phyloP scores from a whole-genome alignment of 2,888 invertebrate genomes.

The Cylloceria caligata region DNA sequence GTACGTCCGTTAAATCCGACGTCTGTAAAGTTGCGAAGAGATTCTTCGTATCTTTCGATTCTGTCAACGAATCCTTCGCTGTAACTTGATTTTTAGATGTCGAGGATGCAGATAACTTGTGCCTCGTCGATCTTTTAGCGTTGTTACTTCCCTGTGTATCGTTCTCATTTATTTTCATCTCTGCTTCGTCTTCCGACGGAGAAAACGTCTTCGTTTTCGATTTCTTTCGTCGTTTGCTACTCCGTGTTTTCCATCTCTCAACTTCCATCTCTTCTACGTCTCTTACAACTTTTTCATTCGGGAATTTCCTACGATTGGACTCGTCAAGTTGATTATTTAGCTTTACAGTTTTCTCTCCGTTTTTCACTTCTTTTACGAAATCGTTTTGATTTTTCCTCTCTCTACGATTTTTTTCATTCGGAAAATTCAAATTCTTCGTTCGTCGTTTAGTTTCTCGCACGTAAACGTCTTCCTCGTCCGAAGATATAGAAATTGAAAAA shows the following conservation, averaged over 20 bases:
- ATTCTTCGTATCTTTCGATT: background rate
- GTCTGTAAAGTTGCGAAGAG: background rate
- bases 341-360: background rate
- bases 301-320: slow-evolving; percentile 3
- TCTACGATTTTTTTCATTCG: background rate
- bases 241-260: background rate
- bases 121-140: slow-evolving; percentile 25
- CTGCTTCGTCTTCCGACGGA: background rate
- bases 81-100: background rate
- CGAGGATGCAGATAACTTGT: background rate
- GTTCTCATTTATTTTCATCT: background rate
- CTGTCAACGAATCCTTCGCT: background rate
- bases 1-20: background rate
- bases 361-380: background rate
- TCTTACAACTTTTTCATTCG: background rate
- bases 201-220: background rate
- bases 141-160: background rate
- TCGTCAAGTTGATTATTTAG: slow-evolving; percentile 4
- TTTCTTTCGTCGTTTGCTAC: background rate
- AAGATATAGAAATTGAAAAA: slow-evolving; percentile 46
- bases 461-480: slow-evolving; percentile 66
- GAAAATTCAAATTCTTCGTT: slow-evolving; percentile 1
- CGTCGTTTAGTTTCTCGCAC: slow-evolving; percentile 9
- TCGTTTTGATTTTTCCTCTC: background rate
- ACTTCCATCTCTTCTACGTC: background rate